Conservation (phyloP, 2,797 vertebrate species). For the Loris lydekkerianus region DNA sequence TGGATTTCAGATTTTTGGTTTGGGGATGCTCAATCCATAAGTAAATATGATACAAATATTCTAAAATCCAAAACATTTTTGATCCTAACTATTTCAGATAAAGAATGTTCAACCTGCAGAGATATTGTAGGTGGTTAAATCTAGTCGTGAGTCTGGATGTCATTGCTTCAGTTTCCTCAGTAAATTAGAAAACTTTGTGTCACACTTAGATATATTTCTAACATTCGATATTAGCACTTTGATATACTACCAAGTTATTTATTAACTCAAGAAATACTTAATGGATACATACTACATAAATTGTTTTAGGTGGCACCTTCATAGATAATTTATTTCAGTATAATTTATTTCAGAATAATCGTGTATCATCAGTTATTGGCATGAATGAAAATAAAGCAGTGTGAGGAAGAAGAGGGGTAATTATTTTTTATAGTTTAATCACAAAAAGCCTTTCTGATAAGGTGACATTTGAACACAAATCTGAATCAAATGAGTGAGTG, state of each 20-base stretch:
- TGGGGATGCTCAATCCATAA: not conserved
- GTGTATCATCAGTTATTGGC: not conserved
- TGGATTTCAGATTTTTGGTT: not conserved
- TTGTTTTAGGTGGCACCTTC: not conserved
- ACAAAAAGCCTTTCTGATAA: not conserved
- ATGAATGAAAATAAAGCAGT: conserved; percentile 3
- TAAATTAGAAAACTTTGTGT: conserved; percentile 11
- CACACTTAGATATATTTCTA: not conserved
- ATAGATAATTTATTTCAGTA: not conserved
- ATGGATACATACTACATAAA: not conserved
- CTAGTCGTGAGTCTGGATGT: not conserved
- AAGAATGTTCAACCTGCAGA: not conserved
- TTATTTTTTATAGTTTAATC: not conserved
- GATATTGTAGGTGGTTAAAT: not conserved
- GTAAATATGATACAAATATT: not conserved
- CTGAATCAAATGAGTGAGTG: not conserved
- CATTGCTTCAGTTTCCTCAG: conserved; percentile 10
- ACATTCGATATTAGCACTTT: conserved; percentile 4
- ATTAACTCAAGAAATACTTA: not conserved
- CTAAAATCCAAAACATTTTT: not conserved
- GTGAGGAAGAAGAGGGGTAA: not conserved
- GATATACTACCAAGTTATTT: not conserved
- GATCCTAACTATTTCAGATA: not conserved
- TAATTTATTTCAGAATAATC: not conserved
- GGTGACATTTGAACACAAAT: not conserved